phyloP scores from a whole-genome alignment of 1,140 invertebrate species.

The Polypedilum vanderplanki region DNA sequence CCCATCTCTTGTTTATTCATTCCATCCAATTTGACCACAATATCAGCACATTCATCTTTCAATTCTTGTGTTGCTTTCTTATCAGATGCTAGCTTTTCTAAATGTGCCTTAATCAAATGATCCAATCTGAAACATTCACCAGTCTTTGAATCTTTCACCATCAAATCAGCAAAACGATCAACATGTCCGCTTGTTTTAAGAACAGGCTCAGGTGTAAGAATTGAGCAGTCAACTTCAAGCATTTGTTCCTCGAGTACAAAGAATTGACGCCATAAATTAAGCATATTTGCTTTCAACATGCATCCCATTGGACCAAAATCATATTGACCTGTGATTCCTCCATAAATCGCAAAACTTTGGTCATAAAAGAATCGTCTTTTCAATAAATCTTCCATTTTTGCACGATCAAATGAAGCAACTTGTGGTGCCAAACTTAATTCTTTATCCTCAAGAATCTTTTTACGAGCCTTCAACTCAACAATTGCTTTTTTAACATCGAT shows the following conservation, averaged over 20 bases:
- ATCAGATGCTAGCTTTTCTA: conserved; percentile 82
- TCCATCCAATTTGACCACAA: conserved; percentile 61
- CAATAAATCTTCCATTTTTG: conserved; percentile 93
- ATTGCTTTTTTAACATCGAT: conserved; percentile 91
- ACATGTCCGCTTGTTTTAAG: conserved; percentile 98
- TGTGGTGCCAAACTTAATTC: conserved; percentile 73
- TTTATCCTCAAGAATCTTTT: conserved; percentile 90
- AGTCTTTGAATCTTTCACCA: conserved; percentile 95
- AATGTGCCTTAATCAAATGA: conserved; percentile 94
- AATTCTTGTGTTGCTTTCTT: conserved; percentile 69
- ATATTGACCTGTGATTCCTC: conserved; percentile 85
- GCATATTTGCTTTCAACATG: conserved; percentile 92
- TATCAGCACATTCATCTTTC: conserved; percentile 71
- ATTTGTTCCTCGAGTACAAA: conserved; percentile 98
- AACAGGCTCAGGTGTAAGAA: conserved; percentile 93
- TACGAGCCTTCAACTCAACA: conserved; percentile 82
- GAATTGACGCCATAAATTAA: conserved; percentile 89
- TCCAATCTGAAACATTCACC: conserved; percentile 97
- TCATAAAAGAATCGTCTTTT: conserved; percentile 98
- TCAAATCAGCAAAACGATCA: conserved; percentile 96
- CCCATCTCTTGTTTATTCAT: conserved; percentile 82
- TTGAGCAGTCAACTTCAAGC: conserved; percentile 97
- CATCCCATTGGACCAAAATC: conserved; percentile 99
- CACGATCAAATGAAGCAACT: conserved; percentile 70
- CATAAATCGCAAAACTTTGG: conserved; percentile 99